phyloP scores from a whole-genome alignment of 2,113 vertebrate genomes.

The Cryptotis parvus region DNA sequence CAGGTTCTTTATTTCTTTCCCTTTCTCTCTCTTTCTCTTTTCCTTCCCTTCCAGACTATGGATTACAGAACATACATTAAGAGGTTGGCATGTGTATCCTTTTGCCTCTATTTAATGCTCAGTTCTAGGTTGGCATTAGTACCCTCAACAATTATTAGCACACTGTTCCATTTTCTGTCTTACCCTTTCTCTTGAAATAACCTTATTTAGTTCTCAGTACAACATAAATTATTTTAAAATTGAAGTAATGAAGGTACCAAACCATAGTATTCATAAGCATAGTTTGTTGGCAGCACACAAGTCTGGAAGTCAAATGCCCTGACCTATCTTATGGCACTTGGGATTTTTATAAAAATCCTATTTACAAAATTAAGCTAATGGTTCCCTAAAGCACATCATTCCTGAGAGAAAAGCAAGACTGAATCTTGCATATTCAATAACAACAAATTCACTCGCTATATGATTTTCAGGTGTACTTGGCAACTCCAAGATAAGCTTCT shows the following conservation, averaged over 20 bases:
- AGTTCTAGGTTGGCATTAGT: too few species aligned
- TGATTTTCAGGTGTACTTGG: conserved; percentile 42
- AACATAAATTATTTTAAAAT: conserved; percentile 35
- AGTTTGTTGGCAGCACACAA: not conserved
- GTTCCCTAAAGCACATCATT: not conserved
- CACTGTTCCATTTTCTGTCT: too few species aligned
- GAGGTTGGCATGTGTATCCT: too few species aligned
- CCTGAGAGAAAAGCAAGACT: conserved; percentile 34
- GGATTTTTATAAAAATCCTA: conserved; percentile 23
- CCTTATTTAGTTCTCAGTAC: conserved; percentile 30
- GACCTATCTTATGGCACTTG: not conserved
- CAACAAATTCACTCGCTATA: conserved; percentile 40
- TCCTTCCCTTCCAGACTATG: too few species aligned
- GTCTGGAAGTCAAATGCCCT: not conserved
- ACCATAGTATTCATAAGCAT: not conserved
- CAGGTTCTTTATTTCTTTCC: too few species aligned
- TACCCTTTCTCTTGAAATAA: too few species aligned
- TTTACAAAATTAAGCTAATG: not conserved
- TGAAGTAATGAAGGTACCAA: not conserved
- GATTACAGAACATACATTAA: too few species aligned
- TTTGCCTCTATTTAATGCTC: too few species aligned
- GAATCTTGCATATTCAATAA: not conserved
- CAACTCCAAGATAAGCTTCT: conserved; percentile 50
- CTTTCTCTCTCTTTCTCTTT: too few species aligned
- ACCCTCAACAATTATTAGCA: too few species aligned